Evolutionary conservation across 2,888 invertebrate species (phyloP), one percentile per base, ranked within the genome.

Genomic region (Dromius quadrimaculatus): DNA sequence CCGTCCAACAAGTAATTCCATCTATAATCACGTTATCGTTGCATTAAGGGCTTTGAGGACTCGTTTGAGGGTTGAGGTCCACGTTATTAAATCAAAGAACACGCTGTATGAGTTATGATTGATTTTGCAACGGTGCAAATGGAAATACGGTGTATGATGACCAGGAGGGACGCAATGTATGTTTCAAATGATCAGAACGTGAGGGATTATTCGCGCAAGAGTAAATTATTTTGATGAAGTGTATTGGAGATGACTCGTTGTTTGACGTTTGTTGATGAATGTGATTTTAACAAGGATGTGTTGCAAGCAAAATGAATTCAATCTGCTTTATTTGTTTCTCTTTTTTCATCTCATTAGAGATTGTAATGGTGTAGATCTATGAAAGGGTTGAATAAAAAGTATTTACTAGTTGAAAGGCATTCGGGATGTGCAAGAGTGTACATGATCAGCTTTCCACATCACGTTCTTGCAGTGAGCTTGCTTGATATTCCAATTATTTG

Each of bases 71-170:
- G 36, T 11, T 36, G 19, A 6, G 36, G 59, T 15, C 15, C 47
- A 32, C 64, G 64, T 64, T 47, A 64, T 64, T 64, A 47, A 64
- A 64, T 64, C 64, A 64, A 64, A 64, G 64, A 64, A 47, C 47
- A 20, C 47, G 28, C 45, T 34, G 34, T 13, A 64, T 47, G 45
- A 64, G 47, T n/a, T 32, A 34, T 64, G 64, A 64, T 64, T 64
- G 64, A 64, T 64, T 64, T 64, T 64, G 47, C 47, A 28, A 47
- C 11, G 41, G n/a, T 41, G 64, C 11, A 64, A 64, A 64, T 64
- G 64, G 64, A 64, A 64, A 64, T 64, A 20, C 32, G 32, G 11
- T 64, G 47, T 64, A 43, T 47, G 47, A 28, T 54, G 28, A 13
- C 50, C 50, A 28, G 23, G 41, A 41, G 15, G 13, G 9, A 1